phyloP scores from a whole-genome alignment of 2,797 vertebrate species.

The Karalla daura region DNA sequence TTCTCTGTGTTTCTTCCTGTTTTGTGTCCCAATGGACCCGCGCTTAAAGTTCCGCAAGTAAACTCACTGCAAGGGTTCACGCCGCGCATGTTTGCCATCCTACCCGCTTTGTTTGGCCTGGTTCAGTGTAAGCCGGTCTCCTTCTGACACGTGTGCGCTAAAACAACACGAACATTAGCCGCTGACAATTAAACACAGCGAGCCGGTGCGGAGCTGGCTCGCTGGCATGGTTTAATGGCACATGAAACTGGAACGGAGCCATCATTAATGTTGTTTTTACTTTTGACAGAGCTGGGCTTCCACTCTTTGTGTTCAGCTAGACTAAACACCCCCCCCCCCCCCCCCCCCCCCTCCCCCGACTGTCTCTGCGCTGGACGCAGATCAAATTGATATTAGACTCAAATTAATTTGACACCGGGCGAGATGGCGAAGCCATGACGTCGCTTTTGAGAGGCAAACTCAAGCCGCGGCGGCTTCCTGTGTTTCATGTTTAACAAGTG shows the following conservation, averaged over 20 bases:
- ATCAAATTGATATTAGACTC: no score
- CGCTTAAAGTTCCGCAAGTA: no score
- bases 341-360: constrained; percentile 22
- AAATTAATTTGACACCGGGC: background rate
- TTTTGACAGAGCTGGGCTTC: constrained; percentile 14
- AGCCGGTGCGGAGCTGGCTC: constrained; percentile 5
- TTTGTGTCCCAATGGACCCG: background rate
- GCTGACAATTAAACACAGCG: background rate
- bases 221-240: constrained; percentile 2
- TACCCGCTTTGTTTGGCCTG: no score
- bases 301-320: no score
- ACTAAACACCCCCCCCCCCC: constrained; percentile 4
- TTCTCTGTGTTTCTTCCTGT: background rate
- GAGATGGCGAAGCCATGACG: no score
- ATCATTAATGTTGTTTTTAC: constrained; percentile 29
- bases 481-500: constrained; percentile 30
- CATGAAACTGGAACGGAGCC: constrained; percentile 5
- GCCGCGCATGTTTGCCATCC: no score
- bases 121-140: no score
- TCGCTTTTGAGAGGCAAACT: background rate
- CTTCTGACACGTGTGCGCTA: background rate
- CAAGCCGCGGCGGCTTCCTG: background rate
- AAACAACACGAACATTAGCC: constrained; percentile 3
- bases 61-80: no score
- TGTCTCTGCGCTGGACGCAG: no score